Conservation (phyloP, 2,888 invertebrate species). For the Lochmaea capreae region DNA sequence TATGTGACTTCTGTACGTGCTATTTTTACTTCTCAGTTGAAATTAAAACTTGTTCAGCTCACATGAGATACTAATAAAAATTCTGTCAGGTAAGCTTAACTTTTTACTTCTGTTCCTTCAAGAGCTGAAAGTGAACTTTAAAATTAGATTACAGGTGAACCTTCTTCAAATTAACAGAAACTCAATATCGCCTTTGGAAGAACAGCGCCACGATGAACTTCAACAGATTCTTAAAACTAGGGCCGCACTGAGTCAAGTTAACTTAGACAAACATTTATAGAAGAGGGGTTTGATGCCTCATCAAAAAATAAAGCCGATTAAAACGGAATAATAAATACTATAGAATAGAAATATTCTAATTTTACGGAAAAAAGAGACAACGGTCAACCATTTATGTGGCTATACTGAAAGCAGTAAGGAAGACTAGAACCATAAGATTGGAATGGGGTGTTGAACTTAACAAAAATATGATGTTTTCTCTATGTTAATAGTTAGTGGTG, state of each 20-base stretch:
- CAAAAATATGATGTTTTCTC: too few species aligned
- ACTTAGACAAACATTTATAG: neutral
- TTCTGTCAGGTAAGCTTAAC: conserved; percentile 28
- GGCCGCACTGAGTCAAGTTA: conserved; percentile 11
- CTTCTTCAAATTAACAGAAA: conserved; percentile 41
- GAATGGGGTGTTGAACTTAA: too few species aligned
- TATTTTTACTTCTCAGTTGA: conserved; percentile 1
- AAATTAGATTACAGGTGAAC: conserved; percentile 42
- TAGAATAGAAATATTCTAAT: neutral
- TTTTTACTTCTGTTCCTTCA: conserved; percentile 27
- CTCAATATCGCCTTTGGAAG: conserved; percentile 40
- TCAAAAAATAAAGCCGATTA: neutral
- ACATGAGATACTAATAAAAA: conserved; percentile 22
- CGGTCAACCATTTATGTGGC: too few species aligned
- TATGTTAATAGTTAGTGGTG: too few species aligned
- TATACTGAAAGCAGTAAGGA: too few species aligned
- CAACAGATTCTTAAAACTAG: conserved; percentile 31
- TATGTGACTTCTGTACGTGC: neutral
- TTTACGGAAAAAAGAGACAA: too few species aligned
- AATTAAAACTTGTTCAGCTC: conserved; percentile 9
- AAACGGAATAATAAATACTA: neutral
- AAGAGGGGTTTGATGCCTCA: neutral
- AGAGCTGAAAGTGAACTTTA: conserved; percentile 35
- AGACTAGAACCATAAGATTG: too few species aligned
- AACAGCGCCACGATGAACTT: conserved; percentile 36